Evolutionary conservation across 2,888 invertebrate genomes (phyloP), one percentile per base, ranked within the genome.

Genomic region (Ophion costatus): DNA sequence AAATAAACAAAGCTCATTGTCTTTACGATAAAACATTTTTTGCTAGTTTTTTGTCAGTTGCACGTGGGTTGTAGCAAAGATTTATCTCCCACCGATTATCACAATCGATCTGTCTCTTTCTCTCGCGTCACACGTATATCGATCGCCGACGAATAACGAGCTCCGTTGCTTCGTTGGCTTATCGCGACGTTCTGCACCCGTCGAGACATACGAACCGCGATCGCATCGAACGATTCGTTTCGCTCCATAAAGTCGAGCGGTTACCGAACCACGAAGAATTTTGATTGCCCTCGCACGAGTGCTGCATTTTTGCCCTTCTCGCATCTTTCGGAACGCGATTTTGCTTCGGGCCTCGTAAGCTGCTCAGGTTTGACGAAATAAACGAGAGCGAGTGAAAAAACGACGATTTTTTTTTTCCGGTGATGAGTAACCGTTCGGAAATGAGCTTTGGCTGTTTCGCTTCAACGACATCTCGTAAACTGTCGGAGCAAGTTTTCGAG

Each of bases 191-290:
- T 59, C 1, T 14, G 9, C 64, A 66, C 64, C 59, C 66, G 77
- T 78, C 80, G 77, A 86, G 59, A 80, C 42, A 84, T 74, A 83
- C 81, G 80, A 80, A 78, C 42, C 79, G 64, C 74, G 80, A 71
- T 84, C 81, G 76, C 82, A 85, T 82, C 80, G 74, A 82, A 78
- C 87, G 85, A 87, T 87, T 83, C 83, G 88, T 89, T 80, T 86
- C 85, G 88, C 87, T 89, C 88, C 85, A 88, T 89, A 87, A 89
- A 88, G 74, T 84, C 82, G 80, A 74, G 56, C 82, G 84, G 86
- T 88, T 87, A 85, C 86, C 83, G 87, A 86, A 87, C 86, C 85
- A 80, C 84, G 83, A 86, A 87, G 87, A 86, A 88, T 86, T 87
- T 88, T 83, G 79, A 84, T 71, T 80, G 81, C 81, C 63, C 70